Evolutionary conservation across 2,113 vertebrate species (phyloP).

Genomic region (Sciurus niger): DNA sequence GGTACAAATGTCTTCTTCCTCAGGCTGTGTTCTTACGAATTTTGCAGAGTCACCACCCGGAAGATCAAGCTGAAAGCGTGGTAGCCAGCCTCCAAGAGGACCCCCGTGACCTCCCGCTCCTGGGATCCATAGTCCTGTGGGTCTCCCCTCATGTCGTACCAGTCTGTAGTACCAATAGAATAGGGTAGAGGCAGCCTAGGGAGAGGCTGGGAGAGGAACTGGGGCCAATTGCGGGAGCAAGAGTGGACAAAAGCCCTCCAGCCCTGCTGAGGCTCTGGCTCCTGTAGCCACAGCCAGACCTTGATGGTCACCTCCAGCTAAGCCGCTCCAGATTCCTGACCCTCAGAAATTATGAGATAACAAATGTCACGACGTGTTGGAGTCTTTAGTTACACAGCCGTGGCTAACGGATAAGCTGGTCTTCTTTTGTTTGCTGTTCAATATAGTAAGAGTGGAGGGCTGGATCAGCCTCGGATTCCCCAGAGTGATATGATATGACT

Average conservation of each 20-base stretch:
- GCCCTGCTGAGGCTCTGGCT: not conserved
- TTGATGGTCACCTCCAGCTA: not conserved
- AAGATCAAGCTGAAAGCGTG: not conserved
- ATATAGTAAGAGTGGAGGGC: not conserved
- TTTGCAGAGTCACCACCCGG: not conserved
- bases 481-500: not conserved
- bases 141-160: rapidly evolving
- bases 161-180: not conserved
- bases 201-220: not conserved
- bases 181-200: not conserved
- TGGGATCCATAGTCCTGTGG: not conserved
- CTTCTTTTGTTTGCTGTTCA: not conserved
- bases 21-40: not conserved
- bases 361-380: not conserved
- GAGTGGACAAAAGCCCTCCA: not conserved
- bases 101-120: not conserved
- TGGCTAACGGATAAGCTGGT: not conserved
- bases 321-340: not conserved
- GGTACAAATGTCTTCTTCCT: not conserved
- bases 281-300: not conserved
- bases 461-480: not conserved
- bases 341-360: not conserved
- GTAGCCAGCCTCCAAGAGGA: not conserved
- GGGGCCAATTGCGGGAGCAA: rapidly evolving
- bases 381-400: not conserved